phyloP scores from a whole-genome alignment of 2,888 invertebrate genomes.

The Erebia ligea region DNA sequence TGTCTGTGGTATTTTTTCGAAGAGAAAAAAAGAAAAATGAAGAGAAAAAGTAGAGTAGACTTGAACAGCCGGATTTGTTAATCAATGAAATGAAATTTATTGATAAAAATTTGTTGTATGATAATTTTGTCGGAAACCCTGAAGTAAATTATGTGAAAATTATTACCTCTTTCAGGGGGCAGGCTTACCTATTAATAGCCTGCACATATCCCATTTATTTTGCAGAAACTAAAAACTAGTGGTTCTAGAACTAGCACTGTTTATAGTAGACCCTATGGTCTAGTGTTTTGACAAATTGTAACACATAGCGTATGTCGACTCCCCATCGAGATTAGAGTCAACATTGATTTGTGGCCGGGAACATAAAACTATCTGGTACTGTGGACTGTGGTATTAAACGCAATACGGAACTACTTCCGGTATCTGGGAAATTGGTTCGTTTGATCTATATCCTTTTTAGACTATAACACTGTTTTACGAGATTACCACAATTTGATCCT shows the following conservation, averaged over 20 bases:
- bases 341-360: conserved; percentile 16
- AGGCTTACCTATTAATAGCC: too few species aligned
- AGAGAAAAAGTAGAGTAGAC: too few species aligned
- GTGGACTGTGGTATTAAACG: conserved; percentile 20
- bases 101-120: too few species aligned
- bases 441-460: conserved; percentile 14
- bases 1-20: too few species aligned
- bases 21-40: too few species aligned
- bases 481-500: not conserved
- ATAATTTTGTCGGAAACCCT: too few species aligned
- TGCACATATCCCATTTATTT: not conserved
- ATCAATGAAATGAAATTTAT: too few species aligned
- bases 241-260: too few species aligned
- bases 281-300: not conserved
- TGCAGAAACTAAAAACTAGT: too few species aligned
- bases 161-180: too few species aligned
- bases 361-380: conserved; percentile 21
- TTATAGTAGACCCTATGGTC: not conserved
- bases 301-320: not conserved
- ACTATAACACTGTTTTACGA: conserved; percentile 6
- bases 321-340: not conserved
- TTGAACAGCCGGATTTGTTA: too few species aligned
- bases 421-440: conserved; percentile 18
- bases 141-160: too few species aligned
- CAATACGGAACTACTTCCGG: conserved; percentile 21